Evolutionary conservation across 2,797 vertebrate species (phyloP).

Genomic region (Pantherophis alleghaniensis): DNA sequence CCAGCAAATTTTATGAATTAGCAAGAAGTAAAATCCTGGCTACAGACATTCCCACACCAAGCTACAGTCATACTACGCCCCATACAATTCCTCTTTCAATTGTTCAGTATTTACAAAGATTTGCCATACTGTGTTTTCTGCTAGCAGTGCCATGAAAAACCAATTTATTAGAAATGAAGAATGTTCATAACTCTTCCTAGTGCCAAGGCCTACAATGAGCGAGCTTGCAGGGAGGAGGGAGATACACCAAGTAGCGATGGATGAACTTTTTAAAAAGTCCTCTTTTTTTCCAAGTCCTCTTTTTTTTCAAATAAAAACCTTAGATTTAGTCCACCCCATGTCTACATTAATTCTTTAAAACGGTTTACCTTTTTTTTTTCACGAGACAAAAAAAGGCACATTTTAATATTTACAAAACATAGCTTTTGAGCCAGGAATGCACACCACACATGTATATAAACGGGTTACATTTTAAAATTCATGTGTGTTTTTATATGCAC

Average conservation of each 20-base stretch:
- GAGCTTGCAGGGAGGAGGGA: background rate
- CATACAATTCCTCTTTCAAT: background rate
- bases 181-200: background rate
- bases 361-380: background rate
- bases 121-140: background rate
- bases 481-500: background rate
- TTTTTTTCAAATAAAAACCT: background rate
- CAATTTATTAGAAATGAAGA: background rate
- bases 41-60: background rate
- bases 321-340: background rate
- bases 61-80: background rate
- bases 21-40: background rate
- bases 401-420: too few relatives aligned
- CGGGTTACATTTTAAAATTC: background rate
- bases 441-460: too few relatives aligned
- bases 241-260: background rate
- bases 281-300: background rate
- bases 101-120: background rate
- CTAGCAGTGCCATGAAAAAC: background rate
- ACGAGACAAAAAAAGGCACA: too few relatives aligned
- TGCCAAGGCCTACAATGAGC: background rate
- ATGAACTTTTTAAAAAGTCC: background rate
- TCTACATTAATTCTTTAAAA: background rate
- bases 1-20: background rate
- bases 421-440: too few relatives aligned